Percentiles rank a stretch among this genome's conserved stretches.
Conservation (phyloP, 2,797 vertebrate species). For the Taeniopygia guttata region DNA sequence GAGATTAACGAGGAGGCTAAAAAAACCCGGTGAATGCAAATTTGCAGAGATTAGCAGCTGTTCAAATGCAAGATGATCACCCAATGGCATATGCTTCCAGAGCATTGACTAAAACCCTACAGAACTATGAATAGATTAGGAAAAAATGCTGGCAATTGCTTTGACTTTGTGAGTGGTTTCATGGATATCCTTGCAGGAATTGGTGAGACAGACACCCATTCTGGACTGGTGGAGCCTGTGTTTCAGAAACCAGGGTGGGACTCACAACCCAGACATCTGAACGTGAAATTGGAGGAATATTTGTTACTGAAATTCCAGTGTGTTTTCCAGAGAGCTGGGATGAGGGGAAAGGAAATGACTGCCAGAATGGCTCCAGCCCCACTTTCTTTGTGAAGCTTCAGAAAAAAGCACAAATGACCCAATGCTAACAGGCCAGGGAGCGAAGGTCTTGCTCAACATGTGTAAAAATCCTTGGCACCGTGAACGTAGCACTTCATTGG, state of each 20-base stretch:
- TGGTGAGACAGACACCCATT: slow-evolving; percentile 1
- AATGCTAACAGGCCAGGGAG: background rate
- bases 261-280: background rate
- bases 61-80: slow-evolving; percentile 58
- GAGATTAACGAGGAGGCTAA: slow-evolving; percentile 21
- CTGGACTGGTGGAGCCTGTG: background rate
- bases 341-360: background rate
- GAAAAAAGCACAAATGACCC: background rate
- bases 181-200: background rate
- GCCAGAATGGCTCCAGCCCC: background rate
- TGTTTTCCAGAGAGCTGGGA: slow-evolving; percentile 35
- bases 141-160: slow-evolving; percentile 62
- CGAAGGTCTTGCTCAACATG: background rate
- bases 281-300: slow-evolving; percentile 38
- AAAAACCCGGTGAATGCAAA: background rate
- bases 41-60: slow-evolving; percentile 52
- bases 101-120: slow-evolving; percentile 28
- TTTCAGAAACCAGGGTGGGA: background rate
- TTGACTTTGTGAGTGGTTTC: slow-evolving; percentile 41
- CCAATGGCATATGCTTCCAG: slow-evolving; percentile 12
- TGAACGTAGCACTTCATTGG: background rate
- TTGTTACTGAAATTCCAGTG: slow-evolving; percentile 40
- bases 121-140: slow-evolving; percentile 61
- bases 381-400: background rate
- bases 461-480: background rate